Percentiles rank a stretch among this genome's conserved stretches.
These are phyloP conservation scores for Arrhopalites spinosus DNA, from an alignment of 2,888 invertebrate species.

Conservation along the genomic window DNA sequence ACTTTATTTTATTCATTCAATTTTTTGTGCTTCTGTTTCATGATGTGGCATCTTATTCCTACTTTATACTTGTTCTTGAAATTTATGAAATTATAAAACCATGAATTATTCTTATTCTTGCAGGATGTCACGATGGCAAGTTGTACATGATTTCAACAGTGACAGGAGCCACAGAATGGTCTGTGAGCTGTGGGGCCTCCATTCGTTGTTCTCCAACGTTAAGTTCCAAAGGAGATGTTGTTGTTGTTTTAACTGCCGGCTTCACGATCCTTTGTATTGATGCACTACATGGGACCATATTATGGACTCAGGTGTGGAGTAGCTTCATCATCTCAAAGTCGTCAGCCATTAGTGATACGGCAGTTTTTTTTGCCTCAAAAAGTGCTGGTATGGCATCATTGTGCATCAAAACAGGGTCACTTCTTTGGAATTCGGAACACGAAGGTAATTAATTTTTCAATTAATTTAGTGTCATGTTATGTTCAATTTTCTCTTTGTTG, in stretches of 20 bases:
- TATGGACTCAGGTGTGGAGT: neutral
- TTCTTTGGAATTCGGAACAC: neutral
- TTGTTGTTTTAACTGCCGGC: slow-evolving; percentile 2
- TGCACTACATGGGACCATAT: slow-evolving; percentile 15
- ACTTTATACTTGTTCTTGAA: neutral
- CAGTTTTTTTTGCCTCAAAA: neutral
- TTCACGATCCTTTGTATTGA: slow-evolving; percentile 18
- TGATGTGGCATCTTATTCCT: neutral
- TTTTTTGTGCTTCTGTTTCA: neutral
- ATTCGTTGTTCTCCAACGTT: slow-evolving; percentile 26
- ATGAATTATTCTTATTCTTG: slow-evolving; percentile 40
- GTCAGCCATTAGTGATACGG: neutral
- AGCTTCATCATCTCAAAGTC: slow-evolving; percentile 4
- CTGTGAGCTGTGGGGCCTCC: slow-evolving; percentile 61
- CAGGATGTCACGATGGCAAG: slow-evolving; percentile 73
- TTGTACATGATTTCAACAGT: slow-evolving; percentile 69
- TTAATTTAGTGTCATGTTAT: too few species aligned
- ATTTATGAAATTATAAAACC: slow-evolving; percentile 13
- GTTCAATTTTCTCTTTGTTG: too few species aligned
- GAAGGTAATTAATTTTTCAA: too few species aligned
- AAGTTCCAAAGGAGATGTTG: slow-evolving; percentile 1
- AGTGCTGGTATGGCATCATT: neutral
- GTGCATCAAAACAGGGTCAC: neutral
- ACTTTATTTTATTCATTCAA: neutral
- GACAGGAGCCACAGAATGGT: slow-evolving; percentile 65